Evolutionary conservation across 2,113 vertebrate species (phyloP).

Genomic region (Syrmaticus mikado): DNA sequence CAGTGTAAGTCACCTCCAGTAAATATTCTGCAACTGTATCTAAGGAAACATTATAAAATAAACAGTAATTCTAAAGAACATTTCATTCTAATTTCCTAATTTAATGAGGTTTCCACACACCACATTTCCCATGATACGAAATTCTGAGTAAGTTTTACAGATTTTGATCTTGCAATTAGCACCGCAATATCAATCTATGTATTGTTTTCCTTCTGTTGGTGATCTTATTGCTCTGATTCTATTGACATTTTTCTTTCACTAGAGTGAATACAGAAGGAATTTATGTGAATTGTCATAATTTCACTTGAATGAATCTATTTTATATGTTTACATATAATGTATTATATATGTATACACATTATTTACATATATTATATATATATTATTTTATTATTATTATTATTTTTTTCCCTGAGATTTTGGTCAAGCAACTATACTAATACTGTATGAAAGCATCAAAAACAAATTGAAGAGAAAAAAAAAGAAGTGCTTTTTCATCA

Average conservation of each 20-base stretch:
- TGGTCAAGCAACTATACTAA: not conserved
- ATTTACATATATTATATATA: not conserved
- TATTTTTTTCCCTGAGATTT: not conserved
- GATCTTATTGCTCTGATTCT: not conserved
- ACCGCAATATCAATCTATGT: not conserved
- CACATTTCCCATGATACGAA: not conserved
- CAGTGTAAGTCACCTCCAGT: no score
- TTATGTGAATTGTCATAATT: not conserved
- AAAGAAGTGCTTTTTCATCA: not conserved
- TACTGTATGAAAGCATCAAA: constrained; percentile 6
- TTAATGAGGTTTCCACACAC: not conserved
- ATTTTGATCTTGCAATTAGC: not conserved
- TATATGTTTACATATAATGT: not conserved
- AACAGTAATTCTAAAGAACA: not conserved
- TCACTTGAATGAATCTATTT: not conserved
- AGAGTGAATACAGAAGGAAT: not conserved
- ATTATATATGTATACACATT: not conserved
- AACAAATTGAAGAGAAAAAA: not conserved
- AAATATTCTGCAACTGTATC: no score
- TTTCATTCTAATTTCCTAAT: not conserved
- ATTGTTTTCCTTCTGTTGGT: not conserved
- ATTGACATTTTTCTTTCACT: not conserved
- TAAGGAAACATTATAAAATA: not conserved
- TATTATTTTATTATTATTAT: not conserved
- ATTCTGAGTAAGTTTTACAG: not conserved